Evolutionary conservation across 2,113 vertebrate species (phyloP).

Genomic region (Thryonomys swinderianus): DNA sequence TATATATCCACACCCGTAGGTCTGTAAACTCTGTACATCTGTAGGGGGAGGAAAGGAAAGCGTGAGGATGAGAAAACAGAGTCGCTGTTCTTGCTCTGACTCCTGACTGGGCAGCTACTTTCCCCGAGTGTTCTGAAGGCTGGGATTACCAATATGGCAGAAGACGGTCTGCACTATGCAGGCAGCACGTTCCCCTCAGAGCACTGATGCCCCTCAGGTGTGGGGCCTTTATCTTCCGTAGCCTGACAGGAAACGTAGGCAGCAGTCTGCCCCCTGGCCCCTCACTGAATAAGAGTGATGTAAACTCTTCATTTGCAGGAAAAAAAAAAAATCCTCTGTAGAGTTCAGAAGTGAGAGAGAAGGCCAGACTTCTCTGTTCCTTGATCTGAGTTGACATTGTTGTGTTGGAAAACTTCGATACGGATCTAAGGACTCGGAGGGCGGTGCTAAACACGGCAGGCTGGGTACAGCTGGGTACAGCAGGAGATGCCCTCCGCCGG

Average conservation of each 20-base stretch:
- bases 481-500: not conserved
- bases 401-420: not conserved
- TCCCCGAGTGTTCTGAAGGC: not conserved
- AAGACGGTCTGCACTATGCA: not conserved
- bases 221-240: not conserved
- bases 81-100: not conserved
- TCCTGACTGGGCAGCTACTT: not conserved
- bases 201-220: not conserved
- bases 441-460: not conserved
- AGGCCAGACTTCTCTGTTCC: not conserved
- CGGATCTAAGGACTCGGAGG: not conserved
- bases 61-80: not conserved
- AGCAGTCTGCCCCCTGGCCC: not conserved
- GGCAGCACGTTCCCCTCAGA: not conserved
- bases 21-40: not conserved
- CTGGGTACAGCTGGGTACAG: no score
- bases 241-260: not conserved
- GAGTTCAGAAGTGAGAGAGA: not conserved
- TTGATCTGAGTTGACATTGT: not conserved
- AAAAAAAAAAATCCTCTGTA: not conserved
- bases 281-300: not conserved
- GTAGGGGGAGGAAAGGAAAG: not conserved
- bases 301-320: conserved; percentile 16
- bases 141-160: not conserved
- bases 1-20: not conserved